Evolutionary conservation across 2,888 invertebrate genomes (phyloP).

Genomic region (Geophilus truncorum): DNA sequence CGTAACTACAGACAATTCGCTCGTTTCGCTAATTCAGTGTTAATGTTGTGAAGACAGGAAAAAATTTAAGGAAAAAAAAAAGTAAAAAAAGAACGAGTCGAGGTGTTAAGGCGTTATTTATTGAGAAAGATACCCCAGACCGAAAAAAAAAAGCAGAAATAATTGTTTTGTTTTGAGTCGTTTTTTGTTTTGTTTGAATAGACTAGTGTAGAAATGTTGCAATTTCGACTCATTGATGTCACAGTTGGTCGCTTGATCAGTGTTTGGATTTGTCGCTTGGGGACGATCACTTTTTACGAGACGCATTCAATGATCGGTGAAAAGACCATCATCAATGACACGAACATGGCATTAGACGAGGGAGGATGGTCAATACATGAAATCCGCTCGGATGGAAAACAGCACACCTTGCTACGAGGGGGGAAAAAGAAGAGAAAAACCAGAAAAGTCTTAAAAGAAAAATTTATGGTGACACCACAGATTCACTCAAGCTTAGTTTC

Average conservation of each 20-base stretch:
- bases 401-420: slow-evolving; percentile 24
- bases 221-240: background rate
- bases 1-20: background rate
- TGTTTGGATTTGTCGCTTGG: background rate
- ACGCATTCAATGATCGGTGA: slow-evolving; percentile 25
- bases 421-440: no score
- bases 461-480: slow-evolving; percentile 27
- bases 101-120: background rate
- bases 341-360: slow-evolving; percentile 17
- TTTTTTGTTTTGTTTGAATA: background rate
- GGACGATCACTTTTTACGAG: slow-evolving; percentile 21
- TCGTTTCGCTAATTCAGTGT: background rate
- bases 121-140: background rate
- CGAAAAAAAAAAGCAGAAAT: background rate
- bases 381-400: slow-evolving; percentile 9
- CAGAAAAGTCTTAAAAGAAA: background rate
- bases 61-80: background rate
- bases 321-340: slow-evolving; percentile 19
- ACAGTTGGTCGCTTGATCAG: background rate
- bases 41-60: background rate
- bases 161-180: background rate
- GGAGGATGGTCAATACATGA: slow-evolving; percentile 25
- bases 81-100: background rate
- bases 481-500: slow-evolving; percentile 24
- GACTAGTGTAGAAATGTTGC: background rate